phyloP scores from a whole-genome alignment of 2,888 invertebrate species.

The Dinocampus coccinellae region DNA sequence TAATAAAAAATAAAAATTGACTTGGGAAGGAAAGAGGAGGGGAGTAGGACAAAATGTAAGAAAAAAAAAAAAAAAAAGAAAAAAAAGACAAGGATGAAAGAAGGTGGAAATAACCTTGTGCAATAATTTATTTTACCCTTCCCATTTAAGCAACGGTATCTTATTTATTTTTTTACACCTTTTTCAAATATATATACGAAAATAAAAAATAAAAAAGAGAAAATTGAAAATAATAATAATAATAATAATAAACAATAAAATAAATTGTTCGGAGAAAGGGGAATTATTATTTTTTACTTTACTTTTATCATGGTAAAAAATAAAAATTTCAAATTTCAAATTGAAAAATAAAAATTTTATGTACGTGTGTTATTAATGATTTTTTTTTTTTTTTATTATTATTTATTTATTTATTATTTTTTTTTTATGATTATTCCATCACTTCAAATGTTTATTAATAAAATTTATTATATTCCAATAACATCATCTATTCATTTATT shows the following conservation, averaged over 20 bases:
- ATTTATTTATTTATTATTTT: too few species aligned
- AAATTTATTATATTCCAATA: too few species aligned
- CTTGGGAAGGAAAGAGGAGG: neutral
- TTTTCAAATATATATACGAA: neutral
- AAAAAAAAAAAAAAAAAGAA: neutral
- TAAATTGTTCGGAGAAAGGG: neutral
- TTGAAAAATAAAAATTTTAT: too few species aligned
- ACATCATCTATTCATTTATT: too few species aligned
- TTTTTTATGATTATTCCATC: too few species aligned
- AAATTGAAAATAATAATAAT: neutral
- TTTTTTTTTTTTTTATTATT: too few species aligned
- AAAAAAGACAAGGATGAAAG: neutral
- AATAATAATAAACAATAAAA: too few species aligned
- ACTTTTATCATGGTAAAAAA: neutral
- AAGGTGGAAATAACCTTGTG: neutral
- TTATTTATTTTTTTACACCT: neutral
- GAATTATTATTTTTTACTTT: neutral
- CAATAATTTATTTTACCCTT: neutral
- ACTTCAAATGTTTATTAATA: too few species aligned
- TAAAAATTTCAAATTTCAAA: too few species aligned
- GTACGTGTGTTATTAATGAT: too few species aligned
- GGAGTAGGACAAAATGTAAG: neutral
- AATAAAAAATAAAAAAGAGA: neutral
- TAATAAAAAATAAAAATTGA: neutral
- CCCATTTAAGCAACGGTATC: neutral